These are phyloP conservation scores for Myotis myotis DNA, from an alignment of 2,797 vertebrate species.

Conservation along the genomic window DNA sequence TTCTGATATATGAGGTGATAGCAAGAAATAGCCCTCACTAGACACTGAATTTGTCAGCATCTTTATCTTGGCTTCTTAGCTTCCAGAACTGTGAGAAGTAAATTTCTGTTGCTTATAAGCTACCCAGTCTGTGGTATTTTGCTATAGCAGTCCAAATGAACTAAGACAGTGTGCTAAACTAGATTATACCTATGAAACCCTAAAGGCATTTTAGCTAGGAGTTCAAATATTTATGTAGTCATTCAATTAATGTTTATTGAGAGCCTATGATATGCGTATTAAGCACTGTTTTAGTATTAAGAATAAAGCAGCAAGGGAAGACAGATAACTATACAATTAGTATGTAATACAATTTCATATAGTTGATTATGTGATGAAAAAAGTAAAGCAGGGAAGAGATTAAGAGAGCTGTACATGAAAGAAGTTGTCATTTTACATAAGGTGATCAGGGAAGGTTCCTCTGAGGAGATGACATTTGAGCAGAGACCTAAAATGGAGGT, in stretches of 20 bases:
- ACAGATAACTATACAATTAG: neutral
- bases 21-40: neutral
- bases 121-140: neutral
- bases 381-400: neutral
- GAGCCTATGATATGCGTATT: neutral
- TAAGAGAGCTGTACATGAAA: neutral
- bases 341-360: neutral
- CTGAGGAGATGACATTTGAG: neutral
- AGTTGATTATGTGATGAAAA: neutral
- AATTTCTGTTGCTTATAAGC: neutral
- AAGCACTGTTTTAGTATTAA: neutral
- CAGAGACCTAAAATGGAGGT: neutral
- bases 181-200: neutral
- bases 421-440: neutral
- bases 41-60: neutral
- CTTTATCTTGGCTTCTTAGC: neutral
- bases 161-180: neutral
- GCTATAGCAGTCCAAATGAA: neutral
- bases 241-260: neutral
- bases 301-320: neutral
- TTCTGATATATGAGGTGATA: neutral
- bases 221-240: constrained; percentile 13
- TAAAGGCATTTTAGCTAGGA: neutral
- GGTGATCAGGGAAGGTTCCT: neutral
- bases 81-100: neutral